These are phyloP conservation scores for Cyanoderma ruficeps DNA, from an alignment of 2,113 vertebrate genomes.

Conservation along the genomic window DNA sequence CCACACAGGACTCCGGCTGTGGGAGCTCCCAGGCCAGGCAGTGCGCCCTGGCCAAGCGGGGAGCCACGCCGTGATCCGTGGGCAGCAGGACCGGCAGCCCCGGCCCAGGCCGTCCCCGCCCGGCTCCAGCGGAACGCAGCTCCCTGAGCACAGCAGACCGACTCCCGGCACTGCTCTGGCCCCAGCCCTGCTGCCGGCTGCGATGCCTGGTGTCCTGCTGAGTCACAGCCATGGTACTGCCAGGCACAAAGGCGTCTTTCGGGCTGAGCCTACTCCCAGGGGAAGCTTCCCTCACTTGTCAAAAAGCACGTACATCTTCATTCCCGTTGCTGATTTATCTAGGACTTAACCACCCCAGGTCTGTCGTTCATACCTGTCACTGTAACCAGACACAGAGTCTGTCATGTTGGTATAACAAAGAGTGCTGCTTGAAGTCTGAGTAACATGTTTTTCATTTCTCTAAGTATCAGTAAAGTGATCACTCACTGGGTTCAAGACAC, in stretches of 20 bases:
- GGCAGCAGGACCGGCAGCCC: background rate
- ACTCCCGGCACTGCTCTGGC: background rate
- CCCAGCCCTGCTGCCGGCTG: background rate
- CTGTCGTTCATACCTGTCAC: background rate
- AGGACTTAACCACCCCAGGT: background rate
- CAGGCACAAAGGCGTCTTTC: background rate
- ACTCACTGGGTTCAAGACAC: background rate
- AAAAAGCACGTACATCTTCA: background rate
- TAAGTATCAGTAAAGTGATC: background rate
- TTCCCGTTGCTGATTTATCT: background rate
- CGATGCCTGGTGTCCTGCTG: background rate
- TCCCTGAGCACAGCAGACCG: accelerated
- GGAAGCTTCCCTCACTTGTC: background rate
- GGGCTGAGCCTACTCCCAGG: background rate
- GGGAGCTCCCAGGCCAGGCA: background rate
- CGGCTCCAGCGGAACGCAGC: accelerated
- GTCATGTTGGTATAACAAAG: background rate
- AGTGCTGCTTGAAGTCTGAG: background rate
- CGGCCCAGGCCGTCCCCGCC: accelerated
- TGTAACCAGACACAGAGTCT: background rate
- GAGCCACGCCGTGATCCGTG: accelerated
- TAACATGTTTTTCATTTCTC: background rate
- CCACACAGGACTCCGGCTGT: accelerated
- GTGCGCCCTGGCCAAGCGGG: background rate
- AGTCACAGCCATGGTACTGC: background rate